phyloP scores from a whole-genome alignment of 35 echinoderm and acorn worm species.

The Amphiura filiformis region DNA sequence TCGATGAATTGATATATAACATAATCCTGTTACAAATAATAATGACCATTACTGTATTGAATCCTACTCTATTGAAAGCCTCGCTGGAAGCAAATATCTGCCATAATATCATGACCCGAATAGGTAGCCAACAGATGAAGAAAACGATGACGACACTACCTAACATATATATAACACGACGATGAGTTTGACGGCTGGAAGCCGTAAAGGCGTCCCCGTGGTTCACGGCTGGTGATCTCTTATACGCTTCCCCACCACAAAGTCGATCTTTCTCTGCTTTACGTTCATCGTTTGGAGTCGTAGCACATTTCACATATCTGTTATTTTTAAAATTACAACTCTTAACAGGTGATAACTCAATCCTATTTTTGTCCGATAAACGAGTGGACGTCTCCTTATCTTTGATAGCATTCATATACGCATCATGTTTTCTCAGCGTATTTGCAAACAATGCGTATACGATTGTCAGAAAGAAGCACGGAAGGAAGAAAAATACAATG shows the following conservation, averaged over 20 bases:
- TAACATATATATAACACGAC: slow-evolving; percentile 55
- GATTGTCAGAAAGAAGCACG: slow-evolving; percentile 45
- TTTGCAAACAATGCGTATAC: slow-evolving; percentile 67
- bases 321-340: too few relatives aligned
- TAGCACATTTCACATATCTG: too few relatives aligned
- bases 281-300: too few relatives aligned
- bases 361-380: too few relatives aligned
- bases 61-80: neutral
- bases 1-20: slow-evolving; percentile 85
- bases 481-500: slow-evolving; percentile 62
- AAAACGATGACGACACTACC: slow-evolving; percentile 68
- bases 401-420: slow-evolving; percentile 60
- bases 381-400: slow-evolving; percentile 42
- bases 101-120: slow-evolving; percentile 66
- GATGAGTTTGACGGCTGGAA: slow-evolving; percentile 29
- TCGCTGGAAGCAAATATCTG: slow-evolving; percentile 55
- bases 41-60: slow-evolving; percentile 33
- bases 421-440: slow-evolving; percentile 63
- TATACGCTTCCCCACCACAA: too few relatives aligned
- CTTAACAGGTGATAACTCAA: too few relatives aligned
- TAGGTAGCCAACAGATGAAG: slow-evolving; percentile 84
- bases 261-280: too few relatives aligned
- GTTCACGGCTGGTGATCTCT: too few relatives aligned
- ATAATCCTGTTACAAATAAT: slow-evolving; percentile 42
- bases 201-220: too few relatives aligned